phyloP scores from a whole-genome alignment of 2,797 vertebrate genomes.

The Poliocrania exsul region DNA sequence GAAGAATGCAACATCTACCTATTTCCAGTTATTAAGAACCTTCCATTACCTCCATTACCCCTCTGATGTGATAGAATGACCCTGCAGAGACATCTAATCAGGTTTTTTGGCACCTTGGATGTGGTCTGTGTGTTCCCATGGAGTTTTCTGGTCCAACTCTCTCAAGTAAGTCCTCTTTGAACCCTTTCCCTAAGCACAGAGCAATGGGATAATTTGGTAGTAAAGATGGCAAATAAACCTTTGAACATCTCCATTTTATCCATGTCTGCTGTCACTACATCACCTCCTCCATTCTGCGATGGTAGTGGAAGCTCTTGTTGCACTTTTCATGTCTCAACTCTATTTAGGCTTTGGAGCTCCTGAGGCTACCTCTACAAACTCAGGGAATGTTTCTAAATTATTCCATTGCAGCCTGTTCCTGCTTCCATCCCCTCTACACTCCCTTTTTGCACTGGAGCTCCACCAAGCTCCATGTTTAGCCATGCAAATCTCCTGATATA shows the following conservation, averaged over 20 bases:
- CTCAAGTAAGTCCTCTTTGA: neutral
- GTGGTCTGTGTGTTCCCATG: neutral
- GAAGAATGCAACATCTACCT: neutral
- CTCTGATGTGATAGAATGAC: neutral
- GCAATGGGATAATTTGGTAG: neutral
- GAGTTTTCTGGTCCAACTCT: neutral
- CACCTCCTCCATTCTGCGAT: neutral
- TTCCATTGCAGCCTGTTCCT: neutral
- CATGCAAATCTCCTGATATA: neutral
- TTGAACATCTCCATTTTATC: neutral
- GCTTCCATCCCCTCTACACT: neutral
- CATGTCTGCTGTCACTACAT: neutral
- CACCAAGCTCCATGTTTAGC: neutral
- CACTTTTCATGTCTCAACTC: neutral
- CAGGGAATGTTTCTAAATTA: neutral
- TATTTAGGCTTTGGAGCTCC: neutral
- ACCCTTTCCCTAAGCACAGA: neutral
- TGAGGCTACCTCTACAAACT: neutral
- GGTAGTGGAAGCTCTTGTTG: neutral
- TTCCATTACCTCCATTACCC: neutral
- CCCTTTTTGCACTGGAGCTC: neutral
- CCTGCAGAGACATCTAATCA: neutral
- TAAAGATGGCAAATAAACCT: neutral
- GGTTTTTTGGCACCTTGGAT: neutral
- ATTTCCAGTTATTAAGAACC: neutral